Evolutionary conservation across 2,888 invertebrate species (phyloP), one percentile per base, ranked within the genome.

Genomic region (Synergus itoensis): DNA sequence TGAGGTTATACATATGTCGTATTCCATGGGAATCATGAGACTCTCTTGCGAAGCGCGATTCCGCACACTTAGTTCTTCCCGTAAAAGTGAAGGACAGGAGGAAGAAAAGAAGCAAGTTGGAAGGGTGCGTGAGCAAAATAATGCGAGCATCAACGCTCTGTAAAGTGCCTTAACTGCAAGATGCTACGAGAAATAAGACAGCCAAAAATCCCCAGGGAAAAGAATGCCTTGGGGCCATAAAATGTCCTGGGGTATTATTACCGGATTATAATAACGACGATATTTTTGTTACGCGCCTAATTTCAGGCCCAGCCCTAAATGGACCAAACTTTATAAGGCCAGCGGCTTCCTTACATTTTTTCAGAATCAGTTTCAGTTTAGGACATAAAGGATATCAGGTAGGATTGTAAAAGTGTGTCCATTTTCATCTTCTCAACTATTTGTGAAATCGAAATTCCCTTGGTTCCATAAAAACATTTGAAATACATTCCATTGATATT

Each of bases 221-320:
- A 21, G 21, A 60, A 60, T 60, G 21, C 4, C 21, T 84, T 83
- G 84, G 84, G 85, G 82, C 82, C 81, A 65, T 63, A 60, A 60
- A 60, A 21, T 60, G 21, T 21, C 21, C 84, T 83, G 84, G 84
- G 85, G 82, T 89, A 84, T 89, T 87, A 89, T 89, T 89, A 89
- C 89, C 89, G 84, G 87, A 89, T 89, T 89, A 88, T 88, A 89
- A 88, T 89, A 89, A 89, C 87, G 89, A 86, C 87, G 85, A 85
- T 86, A 87, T 86, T 84, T 86, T 87, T 88, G 88, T 89, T 89
- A 88, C 85, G 86, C 87, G 84, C 84, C 88, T 89, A 89, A 89
- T 87, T 60, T 21, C 21, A 60, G 60, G 21, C 12, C 21, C 18
- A 21, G 21, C 12, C 60, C 21, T 60, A 21, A 60, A 60, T 60